A percentile compares a stretch with the other conserved stretches of the same genome.
Conservation (phyloP, 2,797 vertebrate species). For the Acanthopagrus latus region DNA sequence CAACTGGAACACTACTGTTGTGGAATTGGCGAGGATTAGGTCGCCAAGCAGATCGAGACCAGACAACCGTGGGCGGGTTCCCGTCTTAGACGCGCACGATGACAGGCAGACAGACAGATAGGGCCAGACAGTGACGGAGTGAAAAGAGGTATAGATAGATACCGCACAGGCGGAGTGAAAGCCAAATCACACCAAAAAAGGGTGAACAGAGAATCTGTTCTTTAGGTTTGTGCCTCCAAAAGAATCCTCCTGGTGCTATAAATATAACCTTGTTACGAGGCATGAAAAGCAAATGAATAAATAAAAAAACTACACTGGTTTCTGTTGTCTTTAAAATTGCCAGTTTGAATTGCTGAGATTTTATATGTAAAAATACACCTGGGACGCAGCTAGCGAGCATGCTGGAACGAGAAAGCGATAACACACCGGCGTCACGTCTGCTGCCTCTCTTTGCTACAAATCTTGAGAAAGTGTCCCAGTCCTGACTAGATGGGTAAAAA, state of each 20-base stretch:
- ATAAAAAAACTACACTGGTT: conserved; percentile 56
- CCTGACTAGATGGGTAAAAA: conserved; percentile 24
- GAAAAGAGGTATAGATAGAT: conserved; percentile 35
- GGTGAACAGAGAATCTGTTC: conserved; percentile 1
- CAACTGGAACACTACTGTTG: conserved; percentile 69
- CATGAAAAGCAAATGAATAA: conserved; percentile 54
- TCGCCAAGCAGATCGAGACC: conserved; percentile 77
- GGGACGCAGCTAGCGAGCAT: conserved; percentile 26
- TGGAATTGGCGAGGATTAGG: conserved; percentile 75
- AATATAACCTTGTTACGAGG: conserved; percentile 46
- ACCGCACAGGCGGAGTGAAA: conserved; percentile 19
- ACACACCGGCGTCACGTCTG: conserved; percentile 12
- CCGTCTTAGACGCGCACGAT: conserved; percentile 58
- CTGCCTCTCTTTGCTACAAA: conserved; percentile 15
- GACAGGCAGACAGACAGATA: conserved; percentile 62
- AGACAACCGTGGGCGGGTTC: conserved; percentile 74
- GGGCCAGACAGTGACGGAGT: conserved; percentile 54
- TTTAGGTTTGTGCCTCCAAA: conserved; percentile 14
- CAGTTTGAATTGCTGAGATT: conserved; percentile 54
- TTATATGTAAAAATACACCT: conserved; percentile 50
- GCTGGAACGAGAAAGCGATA: conserved; percentile 10
- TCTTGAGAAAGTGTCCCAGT: background rate
- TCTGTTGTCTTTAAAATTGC: conserved; percentile 55
- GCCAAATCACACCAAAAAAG: conserved; percentile 1
- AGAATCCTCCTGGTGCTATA: conserved; percentile 19